Percentiles rank a stretch among this genome's conserved stretches.
Evolutionary conservation across 1,140 invertebrate species (phyloP).

Genomic region (Tetramorium parvispinum): DNA sequence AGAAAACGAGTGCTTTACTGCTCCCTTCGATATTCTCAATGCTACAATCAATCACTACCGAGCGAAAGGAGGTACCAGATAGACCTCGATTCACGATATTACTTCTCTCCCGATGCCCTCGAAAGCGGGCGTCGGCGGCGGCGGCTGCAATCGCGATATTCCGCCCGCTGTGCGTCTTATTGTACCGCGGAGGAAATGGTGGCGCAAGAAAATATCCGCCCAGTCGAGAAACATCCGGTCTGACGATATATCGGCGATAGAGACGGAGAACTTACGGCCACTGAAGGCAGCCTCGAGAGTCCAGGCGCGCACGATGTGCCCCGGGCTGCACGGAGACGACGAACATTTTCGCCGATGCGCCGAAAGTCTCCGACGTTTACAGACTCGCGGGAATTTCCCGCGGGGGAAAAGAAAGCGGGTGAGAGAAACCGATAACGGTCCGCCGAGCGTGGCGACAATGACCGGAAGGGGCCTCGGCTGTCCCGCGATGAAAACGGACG

Average conservation of each 20-base stretch:
- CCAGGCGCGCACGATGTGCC: too few species aligned
- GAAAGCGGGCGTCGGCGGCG: slow-evolving; percentile 9
- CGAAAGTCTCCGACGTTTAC: background rate
- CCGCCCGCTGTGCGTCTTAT: slow-evolving; percentile 45
- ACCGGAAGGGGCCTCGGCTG: slow-evolving; percentile 62
- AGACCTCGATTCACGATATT: slow-evolving; percentile 53
- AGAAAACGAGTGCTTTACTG: slow-evolving; percentile 36
- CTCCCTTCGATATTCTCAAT: slow-evolving; percentile 34
- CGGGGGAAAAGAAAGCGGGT: slow-evolving; percentile 36
- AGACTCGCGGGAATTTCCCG: slow-evolving; percentile 37
- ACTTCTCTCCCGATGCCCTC: slow-evolving; percentile 46
- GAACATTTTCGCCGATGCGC: background rate
- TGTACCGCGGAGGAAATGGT: slow-evolving; percentile 50
- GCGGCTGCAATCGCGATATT: slow-evolving; percentile 48
- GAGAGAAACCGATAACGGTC: slow-evolving; percentile 64
- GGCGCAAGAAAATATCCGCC: slow-evolving; percentile 62
- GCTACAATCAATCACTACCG: slow-evolving; percentile 51
- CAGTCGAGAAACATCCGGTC: slow-evolving; percentile 45
- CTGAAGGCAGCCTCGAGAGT: background rate
- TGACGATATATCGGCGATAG: slow-evolving; percentile 32
- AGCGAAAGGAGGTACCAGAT: slow-evolving; percentile 42
- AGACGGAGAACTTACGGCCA: background rate
- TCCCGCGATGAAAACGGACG: slow-evolving; percentile 36
- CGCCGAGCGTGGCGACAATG: slow-evolving; percentile 64
- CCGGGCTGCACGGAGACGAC: background rate